Evolutionary conservation across 2,113 vertebrate species (phyloP).

Genomic region (Amblyornis subalaris): DNA sequence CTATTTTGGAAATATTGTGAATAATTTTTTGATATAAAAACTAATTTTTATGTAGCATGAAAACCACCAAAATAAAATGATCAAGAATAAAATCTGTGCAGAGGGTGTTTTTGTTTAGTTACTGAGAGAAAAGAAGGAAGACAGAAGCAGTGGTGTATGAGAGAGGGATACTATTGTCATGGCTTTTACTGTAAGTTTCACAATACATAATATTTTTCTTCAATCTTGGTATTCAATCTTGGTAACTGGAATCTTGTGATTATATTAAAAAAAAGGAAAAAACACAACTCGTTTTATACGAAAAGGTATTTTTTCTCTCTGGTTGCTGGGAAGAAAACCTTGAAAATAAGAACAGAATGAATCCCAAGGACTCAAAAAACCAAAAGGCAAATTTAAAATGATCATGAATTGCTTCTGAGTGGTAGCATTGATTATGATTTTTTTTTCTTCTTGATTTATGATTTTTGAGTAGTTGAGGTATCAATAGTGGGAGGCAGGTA

Average conservation of each 20-base stretch:
- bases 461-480: not conserved
- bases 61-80: constrained; percentile 69
- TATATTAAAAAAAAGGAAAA: not conserved
- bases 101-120: constrained; percentile 58
- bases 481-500: not conserved
- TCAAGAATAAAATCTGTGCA: constrained; percentile 62
- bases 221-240: not conserved
- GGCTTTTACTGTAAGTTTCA: not conserved
- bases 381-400: not conserved
- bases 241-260: not conserved
- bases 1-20: constrained; percentile 69
- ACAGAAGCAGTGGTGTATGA: not conserved
- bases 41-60: constrained; percentile 64
- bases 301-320: not conserved
- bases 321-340: not conserved
- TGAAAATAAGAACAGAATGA: not conserved
- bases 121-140: not conserved
- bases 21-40: constrained; percentile 68
- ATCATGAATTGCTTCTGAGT: not conserved
- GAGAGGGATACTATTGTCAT: not conserved
- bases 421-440: not conserved
- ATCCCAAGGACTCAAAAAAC: not conserved
- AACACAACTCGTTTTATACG: not conserved
- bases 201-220: not conserved
- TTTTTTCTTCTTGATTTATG: not conserved